Conservation (phyloP, 2,797 vertebrate genomes). For the Phaenicophaeus curvirostris region DNA sequence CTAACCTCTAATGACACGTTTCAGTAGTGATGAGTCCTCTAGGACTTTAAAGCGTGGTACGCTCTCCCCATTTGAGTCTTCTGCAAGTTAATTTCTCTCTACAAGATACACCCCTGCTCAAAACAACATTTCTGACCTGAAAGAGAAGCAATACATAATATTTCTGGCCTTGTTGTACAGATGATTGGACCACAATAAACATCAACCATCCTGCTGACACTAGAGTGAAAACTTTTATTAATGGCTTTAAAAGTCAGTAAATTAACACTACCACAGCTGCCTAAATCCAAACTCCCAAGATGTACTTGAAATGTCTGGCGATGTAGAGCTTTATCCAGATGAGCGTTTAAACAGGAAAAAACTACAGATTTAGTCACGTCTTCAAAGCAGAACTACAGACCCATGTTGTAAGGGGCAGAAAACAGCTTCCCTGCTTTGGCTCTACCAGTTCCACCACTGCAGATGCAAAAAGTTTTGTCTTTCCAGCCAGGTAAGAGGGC, state of each 20-base stretch:
- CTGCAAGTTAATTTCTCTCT: background rate
- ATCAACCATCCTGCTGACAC: background rate
- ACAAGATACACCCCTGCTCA: background rate
- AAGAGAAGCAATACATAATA: background rate
- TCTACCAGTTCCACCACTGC: background rate
- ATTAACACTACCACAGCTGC: background rate
- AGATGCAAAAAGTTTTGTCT: background rate
- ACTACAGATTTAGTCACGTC: background rate
- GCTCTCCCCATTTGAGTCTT: background rate
- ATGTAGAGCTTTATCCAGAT: background rate
- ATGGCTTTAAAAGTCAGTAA: background rate
- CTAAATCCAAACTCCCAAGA: accelerated
- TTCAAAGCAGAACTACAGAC: background rate
- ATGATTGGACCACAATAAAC: background rate
- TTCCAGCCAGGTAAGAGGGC: background rate
- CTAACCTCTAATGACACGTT: background rate
- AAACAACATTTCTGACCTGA: background rate
- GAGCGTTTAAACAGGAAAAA: background rate
- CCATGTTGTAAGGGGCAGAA: background rate
- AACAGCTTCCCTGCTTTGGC: background rate
- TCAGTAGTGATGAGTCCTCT: background rate
- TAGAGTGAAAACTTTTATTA: background rate
- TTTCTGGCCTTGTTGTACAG: background rate
- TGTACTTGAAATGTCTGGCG: background rate
- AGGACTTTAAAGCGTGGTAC: background rate